Base-by-base conservation (phyloP, 2,113 vertebrate species). In the Cynoglossus semilaevis region DNA sequence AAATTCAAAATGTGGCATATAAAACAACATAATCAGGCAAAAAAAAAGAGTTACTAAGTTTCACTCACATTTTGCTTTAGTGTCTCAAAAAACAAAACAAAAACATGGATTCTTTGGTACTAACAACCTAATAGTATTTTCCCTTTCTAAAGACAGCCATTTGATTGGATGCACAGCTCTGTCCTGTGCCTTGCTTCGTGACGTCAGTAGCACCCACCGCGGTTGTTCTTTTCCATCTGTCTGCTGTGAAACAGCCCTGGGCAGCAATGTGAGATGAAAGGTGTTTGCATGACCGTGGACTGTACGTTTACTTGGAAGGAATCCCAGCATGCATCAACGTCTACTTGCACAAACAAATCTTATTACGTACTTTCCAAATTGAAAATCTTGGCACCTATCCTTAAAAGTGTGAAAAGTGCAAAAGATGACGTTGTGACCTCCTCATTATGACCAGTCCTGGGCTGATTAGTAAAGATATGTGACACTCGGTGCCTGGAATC, bases 141-240 rank as follows among this genome's bases (percentile, higher is more conserved):
- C 38, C 53, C 72, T 59, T 50, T 60, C 40, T 63, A 63, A 51
- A 79, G 71, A 72, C 78, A 74, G 67, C 57, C 60, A 80, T 67
- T 68, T 73, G 81, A 80, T 80, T 78, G 22, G 22, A 29, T 6
- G 22, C 22, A 2, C 22, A 29, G 22, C 22, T 57, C 67, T 61
- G 61, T 46, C 84, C 76, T 73, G 66, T 79, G 50, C 64, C 36
- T 68, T 76, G 71, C 79, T 79, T 81, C 68, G 82, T 82, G 78
- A 77, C 81, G 70, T 73, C 65, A 62, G 77, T 76, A 74, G 79
- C 64, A 80, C 82, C 82, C 60, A 67, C 79, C 81, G 72, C 79
- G 72, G 67, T 59, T 73, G 77, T 80, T 83, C 80, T 51, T 74
- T 65, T 79, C 82, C 82, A 84, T 84, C 78, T 84, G 84, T 82